Evolutionary conservation across 2,888 invertebrate species (phyloP).

Genomic region (Drosophila quinaria): DNA sequence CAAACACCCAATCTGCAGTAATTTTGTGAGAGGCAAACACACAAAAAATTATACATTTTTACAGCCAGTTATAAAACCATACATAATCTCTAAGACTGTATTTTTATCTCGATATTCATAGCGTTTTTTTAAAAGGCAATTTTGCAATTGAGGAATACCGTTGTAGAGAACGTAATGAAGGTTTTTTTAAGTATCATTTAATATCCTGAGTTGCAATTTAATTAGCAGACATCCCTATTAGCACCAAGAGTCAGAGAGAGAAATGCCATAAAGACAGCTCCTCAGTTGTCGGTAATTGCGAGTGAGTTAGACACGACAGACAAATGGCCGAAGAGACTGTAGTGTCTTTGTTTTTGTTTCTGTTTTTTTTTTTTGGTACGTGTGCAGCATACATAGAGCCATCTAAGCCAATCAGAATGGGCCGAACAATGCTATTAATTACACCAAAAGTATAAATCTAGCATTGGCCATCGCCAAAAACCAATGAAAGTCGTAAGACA

Average conservation of each 20-base stretch:
- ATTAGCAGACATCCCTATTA: slow-evolving; percentile 66
- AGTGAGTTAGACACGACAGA: slow-evolving; percentile 6
- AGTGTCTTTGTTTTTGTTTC: not conserved
- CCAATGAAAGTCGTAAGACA: slow-evolving; percentile 48
- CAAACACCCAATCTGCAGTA: not conserved
- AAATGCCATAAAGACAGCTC: slow-evolving; percentile 28
- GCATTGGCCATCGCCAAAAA: slow-evolving; percentile 40
- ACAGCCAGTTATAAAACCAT: slow-evolving; percentile 1
- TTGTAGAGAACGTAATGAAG: not conserved
- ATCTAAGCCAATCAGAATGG: slow-evolving; percentile 53
- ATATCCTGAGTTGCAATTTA: slow-evolving; percentile 56
- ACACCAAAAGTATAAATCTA: slow-evolving; percentile 62
- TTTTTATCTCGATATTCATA: slow-evolving; percentile 4
- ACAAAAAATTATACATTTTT: slow-evolving; percentile 4
- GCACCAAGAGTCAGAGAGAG: slow-evolving; percentile 30
- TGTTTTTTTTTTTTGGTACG: not conserved
- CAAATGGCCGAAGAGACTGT: slow-evolving; percentile 2
- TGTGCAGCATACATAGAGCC: slow-evolving; percentile 42
- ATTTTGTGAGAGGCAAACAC: not conserved
- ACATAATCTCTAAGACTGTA: not conserved
- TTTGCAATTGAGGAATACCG: not conserved
- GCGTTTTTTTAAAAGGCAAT: not conserved
- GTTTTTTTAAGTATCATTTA: slow-evolving; percentile 38
- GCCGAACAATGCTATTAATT: slow-evolving; percentile 67
- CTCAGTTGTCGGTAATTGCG: slow-evolving; percentile 22